Evolutionary conservation across 37 sponge, comb jelly and placozoan species (phyloP).

Genomic region (Bolinopsis microptera): DNA sequence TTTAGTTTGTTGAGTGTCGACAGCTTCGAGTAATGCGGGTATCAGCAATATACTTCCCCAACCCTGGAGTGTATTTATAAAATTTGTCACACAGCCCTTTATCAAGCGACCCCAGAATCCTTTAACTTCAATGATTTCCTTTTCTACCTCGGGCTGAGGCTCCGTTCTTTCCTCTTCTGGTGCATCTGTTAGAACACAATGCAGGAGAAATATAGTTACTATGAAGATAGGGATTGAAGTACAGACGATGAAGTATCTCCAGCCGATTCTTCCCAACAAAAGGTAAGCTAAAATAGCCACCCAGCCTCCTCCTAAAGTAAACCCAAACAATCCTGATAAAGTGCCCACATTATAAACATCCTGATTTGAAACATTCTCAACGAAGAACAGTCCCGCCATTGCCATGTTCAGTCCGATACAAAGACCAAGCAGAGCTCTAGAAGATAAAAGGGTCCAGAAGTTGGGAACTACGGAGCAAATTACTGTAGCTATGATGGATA

Average conservation of each 20-base stretch:
- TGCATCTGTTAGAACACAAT: background rate
- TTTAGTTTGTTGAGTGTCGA: too few species aligned
- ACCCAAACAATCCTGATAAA: background rate
- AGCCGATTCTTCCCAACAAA: too few species aligned
- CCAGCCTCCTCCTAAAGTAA: background rate
- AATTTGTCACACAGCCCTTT: too few species aligned
- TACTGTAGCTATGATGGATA: background rate
- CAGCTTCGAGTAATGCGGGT: too few species aligned
- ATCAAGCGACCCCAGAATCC: too few species aligned
- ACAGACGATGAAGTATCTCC: too few species aligned
- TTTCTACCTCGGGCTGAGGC: too few species aligned
- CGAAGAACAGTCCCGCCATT: background rate
- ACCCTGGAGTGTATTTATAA: too few species aligned
- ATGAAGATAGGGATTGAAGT: background rate
- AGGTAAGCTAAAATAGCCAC: too few species aligned
- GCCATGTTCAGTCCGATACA: constrained; percentile 13
- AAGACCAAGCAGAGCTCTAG: background rate
- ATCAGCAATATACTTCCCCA: too few species aligned
- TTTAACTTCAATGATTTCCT: too few species aligned
- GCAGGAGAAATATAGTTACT: background rate
- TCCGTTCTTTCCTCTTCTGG: background rate
- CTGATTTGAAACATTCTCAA: background rate
- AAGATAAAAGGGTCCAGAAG: background rate
- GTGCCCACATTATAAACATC: background rate
- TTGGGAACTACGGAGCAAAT: background rate